Percentiles rank a stretch among this genome's conserved stretches.
phyloP scores from a whole-genome alignment of 2,113 vertebrate species.

The Aix galericulata region DNA sequence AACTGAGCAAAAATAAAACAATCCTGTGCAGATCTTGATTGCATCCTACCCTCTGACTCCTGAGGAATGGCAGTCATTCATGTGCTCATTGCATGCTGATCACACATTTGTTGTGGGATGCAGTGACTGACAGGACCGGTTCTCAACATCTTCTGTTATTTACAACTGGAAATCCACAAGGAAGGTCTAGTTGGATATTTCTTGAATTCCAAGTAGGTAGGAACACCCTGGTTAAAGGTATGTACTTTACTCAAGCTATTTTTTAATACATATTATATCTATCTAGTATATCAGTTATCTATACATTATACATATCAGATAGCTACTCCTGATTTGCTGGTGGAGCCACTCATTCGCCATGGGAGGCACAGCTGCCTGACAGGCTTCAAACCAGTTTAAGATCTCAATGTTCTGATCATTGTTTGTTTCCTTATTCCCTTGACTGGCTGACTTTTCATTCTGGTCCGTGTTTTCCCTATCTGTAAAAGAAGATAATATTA shows the following conservation, averaged over 20 bases:
- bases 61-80: background rate
- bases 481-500: background rate
- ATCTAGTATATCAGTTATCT: background rate
- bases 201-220: background rate
- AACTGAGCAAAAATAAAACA: background rate
- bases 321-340: background rate
- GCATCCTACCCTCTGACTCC: background rate
- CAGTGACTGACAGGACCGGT: background rate
- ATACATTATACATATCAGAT: background rate
- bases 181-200: background rate
- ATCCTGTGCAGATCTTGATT: background rate
- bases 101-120: background rate
- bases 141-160: background rate
- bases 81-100: background rate
- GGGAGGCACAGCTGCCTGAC: background rate
- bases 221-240: background rate
- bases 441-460: background rate
- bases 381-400: background rate
- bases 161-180: background rate
- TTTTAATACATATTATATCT: background rate
- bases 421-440: background rate
- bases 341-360: background rate
- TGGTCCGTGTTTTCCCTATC: background rate
- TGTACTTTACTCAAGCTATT: background rate
- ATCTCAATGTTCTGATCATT: background rate